Percentiles rank a stretch among this genome's conserved stretches.
These are phyloP conservation scores for Apogon talboti DNA, from an alignment of 2,797 vertebrate species.

Conservation along the genomic window DNA sequence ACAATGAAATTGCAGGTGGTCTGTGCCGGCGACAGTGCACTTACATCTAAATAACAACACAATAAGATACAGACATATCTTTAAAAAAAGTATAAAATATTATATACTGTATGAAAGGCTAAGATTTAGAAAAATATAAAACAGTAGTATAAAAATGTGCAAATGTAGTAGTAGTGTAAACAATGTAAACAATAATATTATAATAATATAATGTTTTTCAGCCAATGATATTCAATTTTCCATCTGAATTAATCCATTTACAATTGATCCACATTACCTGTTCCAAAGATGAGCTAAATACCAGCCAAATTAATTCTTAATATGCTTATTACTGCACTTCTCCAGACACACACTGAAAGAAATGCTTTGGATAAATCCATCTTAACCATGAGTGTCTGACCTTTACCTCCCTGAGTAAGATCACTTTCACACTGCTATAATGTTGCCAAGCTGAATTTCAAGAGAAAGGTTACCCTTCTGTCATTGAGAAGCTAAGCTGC, in stretches of 20 bases:
- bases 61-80: too few species aligned
- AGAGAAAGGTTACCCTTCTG: conserved; percentile 72
- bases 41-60: too few species aligned
- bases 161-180: too few species aligned
- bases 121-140: too few species aligned
- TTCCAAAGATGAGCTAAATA: conserved; percentile 7
- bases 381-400: conserved; percentile 50
- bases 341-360: conserved; percentile 28
- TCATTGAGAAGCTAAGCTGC: conserved; percentile 74
- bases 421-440: conserved; percentile 49
- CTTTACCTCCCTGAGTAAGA: conserved; percentile 53
- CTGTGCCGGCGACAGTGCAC: too few species aligned
- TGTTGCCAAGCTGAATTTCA: conserved; percentile 54
- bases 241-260: neutral
- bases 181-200: too few species aligned
- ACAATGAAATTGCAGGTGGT: too few species aligned
- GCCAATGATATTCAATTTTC: neutral
- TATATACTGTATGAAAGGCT: too few species aligned
- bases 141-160: too few species aligned
- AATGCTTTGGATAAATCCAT: conserved; percentile 48
- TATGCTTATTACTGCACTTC: conserved; percentile 14
- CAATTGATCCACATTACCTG: neutral
- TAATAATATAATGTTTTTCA: neutral
- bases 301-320: neutral
- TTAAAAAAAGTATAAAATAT: too few species aligned